Percentiles rank a stretch among this genome's conserved stretches.
Conservation (phyloP, 2,113 vertebrate species). For the Rhinichthys klamathensis region DNA sequence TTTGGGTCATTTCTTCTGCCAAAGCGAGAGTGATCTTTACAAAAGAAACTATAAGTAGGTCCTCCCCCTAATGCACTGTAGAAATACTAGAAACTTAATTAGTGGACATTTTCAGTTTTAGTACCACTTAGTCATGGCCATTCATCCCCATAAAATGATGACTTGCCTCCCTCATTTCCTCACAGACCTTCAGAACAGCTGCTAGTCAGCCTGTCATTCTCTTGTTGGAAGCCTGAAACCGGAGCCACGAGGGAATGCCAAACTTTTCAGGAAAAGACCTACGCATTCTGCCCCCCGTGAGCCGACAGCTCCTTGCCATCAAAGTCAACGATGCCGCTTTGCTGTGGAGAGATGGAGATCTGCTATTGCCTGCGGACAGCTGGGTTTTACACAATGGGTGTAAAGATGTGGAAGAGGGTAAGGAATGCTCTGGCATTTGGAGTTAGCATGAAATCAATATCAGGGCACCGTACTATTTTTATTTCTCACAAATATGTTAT, state of each 20-base stretch:
- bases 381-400: slow-evolving; percentile 23
- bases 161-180: slow-evolving; percentile 44
- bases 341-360: slow-evolving; percentile 61
- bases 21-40: background rate
- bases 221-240: slow-evolving; percentile 62
- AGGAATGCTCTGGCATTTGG: slow-evolving; percentile 40
- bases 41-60: background rate
- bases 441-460: slow-evolving; percentile 35
- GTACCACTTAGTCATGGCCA: slow-evolving; percentile 19
- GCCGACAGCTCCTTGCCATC: slow-evolving; percentile 42
- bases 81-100: slow-evolving; percentile 21
- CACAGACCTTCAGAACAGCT: slow-evolving; percentile 66
- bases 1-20: background rate
- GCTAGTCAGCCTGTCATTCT: slow-evolving; percentile 62
- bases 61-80: background rate
- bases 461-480: background rate
- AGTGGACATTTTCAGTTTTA: slow-evolving; percentile 29
- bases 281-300: slow-evolving; percentile 53
- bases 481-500: background rate
- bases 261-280: slow-evolving; percentile 57
- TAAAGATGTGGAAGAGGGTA: slow-evolving; percentile 45
- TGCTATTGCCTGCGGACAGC: slow-evolving; percentile 56
- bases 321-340: slow-evolving; percentile 32
- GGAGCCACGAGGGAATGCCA: slow-evolving; percentile 62
- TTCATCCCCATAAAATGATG: slow-evolving; percentile 61